Percentiles rank a stretch among this genome's conserved stretches.
These are phyloP conservation scores for Eurosta solidaginis DNA, from an alignment of 1,140 invertebrate genomes.

Conservation along the genomic window DNA sequence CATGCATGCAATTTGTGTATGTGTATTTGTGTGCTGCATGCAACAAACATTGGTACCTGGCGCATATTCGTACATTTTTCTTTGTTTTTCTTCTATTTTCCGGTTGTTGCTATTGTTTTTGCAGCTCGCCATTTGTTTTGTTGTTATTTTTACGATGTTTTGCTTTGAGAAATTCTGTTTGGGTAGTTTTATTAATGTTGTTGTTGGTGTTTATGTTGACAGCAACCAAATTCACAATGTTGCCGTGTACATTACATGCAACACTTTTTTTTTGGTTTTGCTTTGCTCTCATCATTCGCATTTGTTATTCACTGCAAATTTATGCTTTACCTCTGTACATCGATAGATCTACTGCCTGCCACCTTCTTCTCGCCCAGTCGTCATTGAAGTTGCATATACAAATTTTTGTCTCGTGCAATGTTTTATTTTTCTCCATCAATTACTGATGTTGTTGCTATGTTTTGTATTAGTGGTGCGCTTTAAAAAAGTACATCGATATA, in stretches of 20 bases:
- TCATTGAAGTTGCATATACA: not conserved
- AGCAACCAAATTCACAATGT: not conserved
- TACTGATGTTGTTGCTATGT: not conserved
- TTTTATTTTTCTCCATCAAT: not conserved
- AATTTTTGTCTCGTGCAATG: not conserved
- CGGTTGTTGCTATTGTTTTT: constrained; percentile 23
- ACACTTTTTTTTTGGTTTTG: constrained; percentile 4
- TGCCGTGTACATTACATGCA: not conserved
- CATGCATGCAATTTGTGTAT: not conserved
- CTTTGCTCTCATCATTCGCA: constrained; percentile 18
- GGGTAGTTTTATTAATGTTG: not conserved
- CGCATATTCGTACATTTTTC: constrained; percentile 23
- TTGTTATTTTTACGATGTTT: not conserved
- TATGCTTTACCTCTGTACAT: not conserved
- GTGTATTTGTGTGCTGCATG: not conserved
- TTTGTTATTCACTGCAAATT: constrained; percentile 1
- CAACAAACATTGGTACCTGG: not conserved
- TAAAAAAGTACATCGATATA: not conserved
- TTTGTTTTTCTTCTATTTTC: constrained; percentile 25
- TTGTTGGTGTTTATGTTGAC: not conserved
- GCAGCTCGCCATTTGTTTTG: not conserved
- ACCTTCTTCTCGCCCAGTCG: not conserved
- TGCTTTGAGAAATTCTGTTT: constrained; percentile 2
- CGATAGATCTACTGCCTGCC: not conserved
- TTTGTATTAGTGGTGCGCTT: not conserved